Evolutionary conservation across 2,888 invertebrate species (phyloP).

Genomic region (Allolobophora icterica): DNA sequence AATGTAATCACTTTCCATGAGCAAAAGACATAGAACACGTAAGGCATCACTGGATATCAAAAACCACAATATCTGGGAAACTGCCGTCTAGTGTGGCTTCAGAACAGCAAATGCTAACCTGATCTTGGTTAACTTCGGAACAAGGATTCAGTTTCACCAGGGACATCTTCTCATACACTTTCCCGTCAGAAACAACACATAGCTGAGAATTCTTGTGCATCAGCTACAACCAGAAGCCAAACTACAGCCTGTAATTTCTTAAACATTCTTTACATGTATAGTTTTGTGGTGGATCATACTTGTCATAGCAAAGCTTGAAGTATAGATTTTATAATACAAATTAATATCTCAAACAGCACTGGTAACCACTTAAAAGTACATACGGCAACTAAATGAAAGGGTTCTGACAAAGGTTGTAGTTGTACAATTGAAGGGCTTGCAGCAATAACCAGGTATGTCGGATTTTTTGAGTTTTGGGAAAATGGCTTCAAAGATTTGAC

Average conservation of each 20-base stretch:
- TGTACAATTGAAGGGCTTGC: too few relatives aligned
- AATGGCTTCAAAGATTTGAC: too few relatives aligned
- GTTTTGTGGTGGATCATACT: background rate
- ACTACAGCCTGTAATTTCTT: background rate
- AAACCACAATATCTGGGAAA: background rate
- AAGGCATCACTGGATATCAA: too few relatives aligned
- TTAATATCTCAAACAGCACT: background rate
- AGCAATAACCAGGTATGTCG: too few relatives aligned
- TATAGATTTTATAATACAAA: background rate
- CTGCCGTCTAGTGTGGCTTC: background rate
- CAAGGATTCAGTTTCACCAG: slow-evolving; percentile 77
- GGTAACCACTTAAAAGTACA: background rate
- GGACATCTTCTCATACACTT: slow-evolving; percentile 80
- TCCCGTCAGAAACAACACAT: slow-evolving; percentile 81
- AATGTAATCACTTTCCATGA: too few relatives aligned
- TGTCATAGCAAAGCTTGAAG: background rate
- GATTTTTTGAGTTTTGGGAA: too few relatives aligned
- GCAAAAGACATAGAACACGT: too few relatives aligned
- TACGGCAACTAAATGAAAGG: background rate
- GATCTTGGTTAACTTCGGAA: slow-evolving; percentile 52
- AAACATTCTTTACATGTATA: background rate
- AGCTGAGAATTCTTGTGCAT: slow-evolving; percentile 76
- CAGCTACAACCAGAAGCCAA: slow-evolving; percentile 69
- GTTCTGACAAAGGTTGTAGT: too few relatives aligned
- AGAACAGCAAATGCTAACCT: slow-evolving; percentile 50